Conservation (phyloP, 2,888 invertebrate genomes). For the Tuberolachnus salignus region DNA sequence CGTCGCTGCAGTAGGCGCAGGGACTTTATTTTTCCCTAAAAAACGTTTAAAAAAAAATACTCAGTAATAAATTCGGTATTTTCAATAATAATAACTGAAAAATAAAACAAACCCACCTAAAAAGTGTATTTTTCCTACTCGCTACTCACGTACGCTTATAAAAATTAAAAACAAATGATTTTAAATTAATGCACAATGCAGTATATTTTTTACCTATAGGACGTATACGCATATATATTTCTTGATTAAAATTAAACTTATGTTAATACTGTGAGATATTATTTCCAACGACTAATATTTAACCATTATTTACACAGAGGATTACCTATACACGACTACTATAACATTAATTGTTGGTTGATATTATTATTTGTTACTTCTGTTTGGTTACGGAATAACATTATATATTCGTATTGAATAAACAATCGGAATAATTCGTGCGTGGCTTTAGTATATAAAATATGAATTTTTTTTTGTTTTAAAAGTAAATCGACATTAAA, state of each 20-base stretch:
- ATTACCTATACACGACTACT: not conserved
- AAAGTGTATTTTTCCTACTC: no score
- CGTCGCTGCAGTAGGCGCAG: no score
- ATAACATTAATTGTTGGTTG: conserved; percentile 9
- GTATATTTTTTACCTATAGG: no score
- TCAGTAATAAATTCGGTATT: no score
- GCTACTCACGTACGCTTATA: no score
- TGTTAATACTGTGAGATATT: not conserved
- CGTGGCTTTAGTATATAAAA: not conserved
- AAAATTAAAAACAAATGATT: no score
- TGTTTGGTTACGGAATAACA: not conserved
- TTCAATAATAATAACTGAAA: no score
- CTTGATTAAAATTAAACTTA: conserved; percentile 1
- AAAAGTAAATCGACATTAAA: not conserved
- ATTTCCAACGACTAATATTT: conserved; percentile 8
- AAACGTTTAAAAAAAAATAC: no score
- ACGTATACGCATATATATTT: no score
- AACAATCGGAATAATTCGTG: conserved; percentile 14
- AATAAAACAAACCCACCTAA: no score
- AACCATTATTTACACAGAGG: not conserved
- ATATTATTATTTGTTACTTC: not conserved
- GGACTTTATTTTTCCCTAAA: no score
- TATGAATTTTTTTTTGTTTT: not conserved
- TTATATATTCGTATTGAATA: not conserved
- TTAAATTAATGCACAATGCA: no score